These are phyloP conservation scores for Vanessa tameamea DNA, from an alignment of 1,140 invertebrate genomes.

Conservation along the genomic window DNA sequence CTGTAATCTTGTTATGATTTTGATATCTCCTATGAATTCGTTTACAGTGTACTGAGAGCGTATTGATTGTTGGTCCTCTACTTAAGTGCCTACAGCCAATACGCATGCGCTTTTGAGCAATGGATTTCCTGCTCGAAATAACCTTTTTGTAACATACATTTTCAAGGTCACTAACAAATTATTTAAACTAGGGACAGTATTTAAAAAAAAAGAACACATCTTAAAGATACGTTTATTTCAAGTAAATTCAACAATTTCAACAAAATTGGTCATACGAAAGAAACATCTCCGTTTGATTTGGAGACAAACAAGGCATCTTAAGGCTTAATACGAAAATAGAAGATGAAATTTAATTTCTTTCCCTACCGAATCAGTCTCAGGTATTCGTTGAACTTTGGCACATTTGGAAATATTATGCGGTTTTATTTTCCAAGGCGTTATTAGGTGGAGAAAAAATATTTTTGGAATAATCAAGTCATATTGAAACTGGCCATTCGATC, in stretches of 20 bases:
- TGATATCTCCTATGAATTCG: conserved; percentile 40
- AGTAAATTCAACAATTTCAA: conserved; percentile 56
- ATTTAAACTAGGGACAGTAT: conserved; percentile 1
- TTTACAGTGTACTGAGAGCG: conserved; percentile 44
- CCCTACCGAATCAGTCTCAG: conserved; percentile 73
- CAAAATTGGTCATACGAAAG: conserved; percentile 54
- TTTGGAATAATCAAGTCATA: conserved; percentile 22
- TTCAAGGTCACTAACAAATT: conserved; percentile 51
- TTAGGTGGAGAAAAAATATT: conserved; percentile 27
- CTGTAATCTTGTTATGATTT: conserved; percentile 53
- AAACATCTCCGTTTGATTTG: conserved; percentile 33
- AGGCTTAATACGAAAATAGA: conserved; percentile 71
- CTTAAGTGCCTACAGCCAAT: conserved; percentile 25
- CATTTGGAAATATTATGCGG: conserved; percentile 36
- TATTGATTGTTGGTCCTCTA: conserved; percentile 65
- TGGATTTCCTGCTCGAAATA: conserved; percentile 26
- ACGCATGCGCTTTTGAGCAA: conserved; percentile 65
- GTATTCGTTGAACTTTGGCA: conserved; percentile 61
- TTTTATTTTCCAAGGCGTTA: conserved; percentile 25
- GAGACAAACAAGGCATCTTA: conserved; percentile 54
- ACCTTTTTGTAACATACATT: conserved; percentile 24
- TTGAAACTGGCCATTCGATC: conserved; percentile 21
- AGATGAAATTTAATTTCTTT: conserved; percentile 72
- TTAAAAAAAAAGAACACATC: conserved; percentile 28
- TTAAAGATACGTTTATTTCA: conserved; percentile 47